phyloP scores from a whole-genome alignment of 2,797 vertebrate species.

The Spea hammondii region DNA sequence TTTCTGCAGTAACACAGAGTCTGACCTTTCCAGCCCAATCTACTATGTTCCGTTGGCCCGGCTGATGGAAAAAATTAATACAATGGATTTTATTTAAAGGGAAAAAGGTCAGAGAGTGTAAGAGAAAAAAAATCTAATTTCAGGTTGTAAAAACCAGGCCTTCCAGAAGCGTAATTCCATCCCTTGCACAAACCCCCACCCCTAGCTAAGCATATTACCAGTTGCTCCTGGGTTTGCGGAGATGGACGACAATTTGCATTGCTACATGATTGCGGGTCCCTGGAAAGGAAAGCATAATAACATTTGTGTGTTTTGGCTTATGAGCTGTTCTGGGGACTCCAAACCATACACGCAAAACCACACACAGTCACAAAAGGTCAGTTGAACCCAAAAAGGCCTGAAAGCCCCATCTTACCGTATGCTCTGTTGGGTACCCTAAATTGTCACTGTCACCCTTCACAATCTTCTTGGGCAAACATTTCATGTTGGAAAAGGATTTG shows the following conservation, averaged over 20 bases:
- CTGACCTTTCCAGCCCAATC: conserved; percentile 79
- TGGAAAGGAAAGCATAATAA: too few species aligned
- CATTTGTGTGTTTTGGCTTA: too few species aligned
- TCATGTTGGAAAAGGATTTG: too few species aligned
- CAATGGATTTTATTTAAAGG: conserved; percentile 68
- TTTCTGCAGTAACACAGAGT: conserved; percentile 65
- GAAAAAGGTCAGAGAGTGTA: conserved; percentile 78
- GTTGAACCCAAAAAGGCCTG: too few species aligned
- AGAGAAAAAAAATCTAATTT: conserved; percentile 67
- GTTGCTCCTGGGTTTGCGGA: not conserved
- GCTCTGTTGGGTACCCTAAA: too few species aligned
- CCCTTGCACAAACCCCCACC: conserved; percentile 21
- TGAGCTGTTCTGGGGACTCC: too few species aligned
- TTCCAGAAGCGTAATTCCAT: not conserved
- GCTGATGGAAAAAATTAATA: conserved; percentile 76
- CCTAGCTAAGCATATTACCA: not conserved
- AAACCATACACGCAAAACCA: too few species aligned
- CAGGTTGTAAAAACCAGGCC: conserved; percentile 42
- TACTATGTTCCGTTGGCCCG: conserved; percentile 51
- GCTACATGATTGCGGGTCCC: not conserved
- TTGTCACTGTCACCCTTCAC: too few species aligned
- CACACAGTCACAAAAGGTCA: too few species aligned
- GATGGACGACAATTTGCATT: not conserved
- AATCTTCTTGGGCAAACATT: too few species aligned
- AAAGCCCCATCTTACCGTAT: too few species aligned